These are phyloP conservation scores for Punctoribates punctum DNA, from an alignment of 2,888 invertebrate species.

Conservation along the genomic window DNA sequence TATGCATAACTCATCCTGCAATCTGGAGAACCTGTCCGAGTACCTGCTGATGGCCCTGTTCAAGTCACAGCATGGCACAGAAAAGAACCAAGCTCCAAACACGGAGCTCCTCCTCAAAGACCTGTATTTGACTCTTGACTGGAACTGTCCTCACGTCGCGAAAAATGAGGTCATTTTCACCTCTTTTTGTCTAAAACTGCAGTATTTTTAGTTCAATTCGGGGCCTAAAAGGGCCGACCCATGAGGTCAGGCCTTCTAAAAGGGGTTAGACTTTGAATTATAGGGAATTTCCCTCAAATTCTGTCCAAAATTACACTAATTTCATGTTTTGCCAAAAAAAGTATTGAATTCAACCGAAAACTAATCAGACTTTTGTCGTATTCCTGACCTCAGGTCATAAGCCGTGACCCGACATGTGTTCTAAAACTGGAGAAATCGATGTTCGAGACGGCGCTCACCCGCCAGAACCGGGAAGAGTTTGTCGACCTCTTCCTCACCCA, in stretches of 20 bases:
- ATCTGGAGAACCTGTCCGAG: constrained; percentile 53
- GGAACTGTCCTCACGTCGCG: constrained; percentile 54
- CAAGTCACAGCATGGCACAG: constrained; percentile 49
- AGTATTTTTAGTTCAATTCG: no score
- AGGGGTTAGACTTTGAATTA: no score
- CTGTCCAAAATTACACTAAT: background rate
- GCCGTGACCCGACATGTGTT: constrained; percentile 40
- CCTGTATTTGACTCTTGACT: constrained; percentile 53
- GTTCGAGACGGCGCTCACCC: constrained; percentile 53
- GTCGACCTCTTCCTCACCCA: constrained; percentile 54
- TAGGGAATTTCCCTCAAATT: background rate
- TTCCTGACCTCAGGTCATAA: constrained; percentile 12
- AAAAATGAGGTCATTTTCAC: constrained; percentile 23
- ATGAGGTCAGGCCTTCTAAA: no score
- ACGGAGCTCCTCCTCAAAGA: constrained; percentile 51
- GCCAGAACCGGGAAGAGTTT: constrained; percentile 53
- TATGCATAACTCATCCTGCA: constrained; percentile 51
- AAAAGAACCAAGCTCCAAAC: background rate
- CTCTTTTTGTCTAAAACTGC: no score
- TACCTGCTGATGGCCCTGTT: constrained; percentile 53
- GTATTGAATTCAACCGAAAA: no score
- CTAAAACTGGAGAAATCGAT: constrained; percentile 50
- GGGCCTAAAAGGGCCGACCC: no score
- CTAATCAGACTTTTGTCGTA: background rate
- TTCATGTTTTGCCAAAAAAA: background rate